Conservation (phyloP, 2,888 invertebrate species). For the Mythimna pallens region DNA sequence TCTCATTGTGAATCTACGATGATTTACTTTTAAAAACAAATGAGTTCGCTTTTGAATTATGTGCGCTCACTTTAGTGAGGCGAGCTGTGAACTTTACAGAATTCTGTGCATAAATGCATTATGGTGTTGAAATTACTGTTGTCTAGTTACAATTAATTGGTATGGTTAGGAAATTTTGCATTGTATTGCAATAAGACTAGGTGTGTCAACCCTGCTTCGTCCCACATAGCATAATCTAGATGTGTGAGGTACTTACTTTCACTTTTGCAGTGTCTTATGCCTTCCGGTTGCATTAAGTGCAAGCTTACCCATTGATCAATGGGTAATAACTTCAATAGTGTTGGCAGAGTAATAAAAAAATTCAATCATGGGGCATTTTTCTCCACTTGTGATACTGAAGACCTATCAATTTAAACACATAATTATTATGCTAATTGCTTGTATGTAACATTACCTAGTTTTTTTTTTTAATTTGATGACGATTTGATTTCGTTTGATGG, state of each 20-base stretch:
- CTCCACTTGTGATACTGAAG: too few species aligned
- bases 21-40: conserved; percentile 28
- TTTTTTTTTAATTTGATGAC: too few species aligned
- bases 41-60: conserved; percentile 17
- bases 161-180: conserved; percentile 11
- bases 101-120: background rate
- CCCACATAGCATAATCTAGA: conserved; percentile 57
- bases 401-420: too few species aligned
- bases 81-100: background rate
- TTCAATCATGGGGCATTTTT: background rate
- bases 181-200: background rate
- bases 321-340: background rate
- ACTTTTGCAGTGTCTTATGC: conserved; percentile 44
- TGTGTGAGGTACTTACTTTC: conserved; percentile 56
- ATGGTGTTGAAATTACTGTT: conserved; percentile 1
- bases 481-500: too few species aligned
- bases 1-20: background rate
- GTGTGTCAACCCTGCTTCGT: conserved; percentile 45
- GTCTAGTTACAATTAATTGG: conserved; percentile 13
- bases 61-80: conserved; percentile 3
- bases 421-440: too few species aligned
- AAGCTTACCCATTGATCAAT: conserved; percentile 6
- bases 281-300: conserved; percentile 48
- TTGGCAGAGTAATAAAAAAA: background rate
- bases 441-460: too few species aligned